Evolutionary conservation across 2,797 vertebrate genomes (phyloP), one percentile per base, ranked within the genome.

Genomic region (Centroberyx gerrardi): DNA sequence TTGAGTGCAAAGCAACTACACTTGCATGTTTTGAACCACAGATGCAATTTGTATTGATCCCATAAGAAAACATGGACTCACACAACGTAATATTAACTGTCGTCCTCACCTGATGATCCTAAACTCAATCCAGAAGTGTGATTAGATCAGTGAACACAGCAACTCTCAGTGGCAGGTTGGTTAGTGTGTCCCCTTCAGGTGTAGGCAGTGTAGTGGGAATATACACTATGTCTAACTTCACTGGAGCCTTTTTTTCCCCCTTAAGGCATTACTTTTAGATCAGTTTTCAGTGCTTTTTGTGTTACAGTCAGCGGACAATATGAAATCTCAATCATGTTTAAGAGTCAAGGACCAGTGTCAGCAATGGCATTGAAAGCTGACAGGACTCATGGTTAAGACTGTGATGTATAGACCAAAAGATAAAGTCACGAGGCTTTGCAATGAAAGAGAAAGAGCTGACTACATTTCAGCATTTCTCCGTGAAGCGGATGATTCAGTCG

Each of bases 1-100:
- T 22, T 64, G 90, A 87, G 91, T 92, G 69, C 90, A 87, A 74
- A 36, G 33, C 6, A 36, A 8, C 33, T 36, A 36, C 44, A 15
- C 14, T 46, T 42, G 40, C 8, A 42, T 42, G 73, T 78, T 67
- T 72, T 58, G 80, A 89, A 87, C 80, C 77, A 74, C 79, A 42
- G 83, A 80, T 69, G 78, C 86, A 54, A 68, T 68, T 84, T 87
- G 89, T 82, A 80, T 90, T 72, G 80, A 82, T 88, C 80, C 85
- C 86, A 81, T 78, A 84, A n/a, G 67, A 68, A 79, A 85, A 46
- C 36, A 18, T 2, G 68, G 53, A 71, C 67, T 68, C 52, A 12
- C 76, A 77, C 62, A 74, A 78, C 76, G 72, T 72, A 74, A 56
- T 56, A 72, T 70, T 60, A 48, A 70, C 66, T 73, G 75, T 33